These are phyloP conservation scores for Hozukius guyotensis DNA, from an alignment of 2,797 vertebrate genomes.

Conservation along the genomic window DNA sequence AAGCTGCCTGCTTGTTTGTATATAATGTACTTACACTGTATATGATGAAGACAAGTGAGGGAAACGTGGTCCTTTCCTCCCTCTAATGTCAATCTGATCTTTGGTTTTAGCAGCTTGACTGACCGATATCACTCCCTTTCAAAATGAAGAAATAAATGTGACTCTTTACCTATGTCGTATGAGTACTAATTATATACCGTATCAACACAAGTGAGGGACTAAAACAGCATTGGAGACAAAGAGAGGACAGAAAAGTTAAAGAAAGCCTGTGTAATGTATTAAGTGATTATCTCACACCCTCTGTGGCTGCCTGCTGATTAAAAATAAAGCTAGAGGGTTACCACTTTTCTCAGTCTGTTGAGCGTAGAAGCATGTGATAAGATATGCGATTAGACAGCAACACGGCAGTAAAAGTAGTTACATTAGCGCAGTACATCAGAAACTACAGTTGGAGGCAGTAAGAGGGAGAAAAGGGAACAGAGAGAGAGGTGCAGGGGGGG, in stretches of 20 bases:
- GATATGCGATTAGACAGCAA: neutral
- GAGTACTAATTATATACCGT: neutral
- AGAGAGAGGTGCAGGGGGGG: slow-evolving; percentile 40
- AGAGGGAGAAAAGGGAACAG: slow-evolving; percentile 34
- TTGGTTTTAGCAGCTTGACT: slow-evolving; percentile 9
- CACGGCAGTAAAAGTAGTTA: slow-evolving; percentile 24
- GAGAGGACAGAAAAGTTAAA: slow-evolving; percentile 11
- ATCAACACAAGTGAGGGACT: neutral
- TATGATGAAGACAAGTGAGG: slow-evolving; percentile 26
- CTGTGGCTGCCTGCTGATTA: slow-evolving; percentile 28
- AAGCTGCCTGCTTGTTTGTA: slow-evolving; percentile 29
- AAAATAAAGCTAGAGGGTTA: neutral
- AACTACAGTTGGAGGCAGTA: slow-evolving; percentile 37
- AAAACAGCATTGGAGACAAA: slow-evolving; percentile 14
- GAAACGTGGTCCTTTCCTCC: neutral
- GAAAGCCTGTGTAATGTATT: slow-evolving; percentile 25
- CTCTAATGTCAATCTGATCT: neutral
- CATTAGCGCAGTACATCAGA: slow-evolving; percentile 11
- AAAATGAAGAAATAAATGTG: slow-evolving; percentile 33
- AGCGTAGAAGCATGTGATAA: slow-evolving; percentile 10
- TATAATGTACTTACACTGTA: slow-evolving; percentile 56
- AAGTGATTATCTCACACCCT: slow-evolving; percentile 36
- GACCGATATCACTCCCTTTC: neutral
- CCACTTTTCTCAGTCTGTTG: neutral
- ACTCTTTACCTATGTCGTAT: neutral